phyloP scores from a whole-genome alignment of 2,888 invertebrate genomes.

The Cancer borealis region DNA sequence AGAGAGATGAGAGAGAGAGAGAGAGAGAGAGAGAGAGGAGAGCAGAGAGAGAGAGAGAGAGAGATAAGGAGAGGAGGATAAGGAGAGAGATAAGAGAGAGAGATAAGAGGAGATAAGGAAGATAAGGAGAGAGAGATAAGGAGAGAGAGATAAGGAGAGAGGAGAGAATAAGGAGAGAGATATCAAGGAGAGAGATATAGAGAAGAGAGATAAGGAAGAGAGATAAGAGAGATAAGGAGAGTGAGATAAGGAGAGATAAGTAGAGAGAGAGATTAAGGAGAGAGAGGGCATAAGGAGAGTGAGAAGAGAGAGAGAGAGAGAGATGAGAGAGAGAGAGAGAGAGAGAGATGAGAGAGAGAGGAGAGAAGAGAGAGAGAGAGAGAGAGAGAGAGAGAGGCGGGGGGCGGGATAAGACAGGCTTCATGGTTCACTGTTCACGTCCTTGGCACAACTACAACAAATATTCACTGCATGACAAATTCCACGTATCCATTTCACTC shows the following conservation, averaged over 20 bases:
- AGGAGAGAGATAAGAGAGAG: no score
- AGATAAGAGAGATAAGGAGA: neutral
- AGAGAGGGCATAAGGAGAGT: no score
- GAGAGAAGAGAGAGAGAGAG: neutral
- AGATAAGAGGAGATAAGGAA: no score
- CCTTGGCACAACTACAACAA: neutral
- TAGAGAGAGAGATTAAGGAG: no score
- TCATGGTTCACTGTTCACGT: no score
- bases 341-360: neutral
- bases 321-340: slow-evolving; percentile 37
- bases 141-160: neutral
- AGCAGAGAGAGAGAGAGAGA: no score
- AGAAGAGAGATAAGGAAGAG: neutral
- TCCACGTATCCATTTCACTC: neutral
- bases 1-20: no score
- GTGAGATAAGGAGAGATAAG: no score
- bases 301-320: neutral
- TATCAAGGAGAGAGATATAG: neutral
- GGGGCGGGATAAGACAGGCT: neutral
- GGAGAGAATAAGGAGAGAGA: neutral
- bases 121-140: neutral
- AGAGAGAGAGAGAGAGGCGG: neutral
- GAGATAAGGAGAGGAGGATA: no score
- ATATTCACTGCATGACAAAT: neutral
- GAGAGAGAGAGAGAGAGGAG: no score